Percentiles rank a stretch among this genome's conserved stretches.
These are phyloP conservation scores for Hylaea fasciaria DNA, from an alignment of 2,888 invertebrate genomes.

Conservation along the genomic window DNA sequence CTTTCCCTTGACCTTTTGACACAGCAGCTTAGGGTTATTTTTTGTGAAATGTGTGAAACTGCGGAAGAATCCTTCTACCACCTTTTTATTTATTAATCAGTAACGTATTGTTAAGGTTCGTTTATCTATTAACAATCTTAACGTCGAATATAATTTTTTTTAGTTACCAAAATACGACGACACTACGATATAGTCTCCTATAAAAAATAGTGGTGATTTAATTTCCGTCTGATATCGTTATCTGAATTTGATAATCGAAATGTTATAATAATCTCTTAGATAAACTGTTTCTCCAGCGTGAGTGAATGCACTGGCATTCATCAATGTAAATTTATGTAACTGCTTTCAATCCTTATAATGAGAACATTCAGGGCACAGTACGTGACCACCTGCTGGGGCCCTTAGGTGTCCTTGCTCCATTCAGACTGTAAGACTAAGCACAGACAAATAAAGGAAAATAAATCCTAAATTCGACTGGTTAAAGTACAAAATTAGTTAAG, in stretches of 20 bases:
- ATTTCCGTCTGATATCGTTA: too few relatives aligned
- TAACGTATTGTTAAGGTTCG: constrained; percentile 49
- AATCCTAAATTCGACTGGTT: constrained; percentile 30
- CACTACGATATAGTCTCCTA: too few relatives aligned
- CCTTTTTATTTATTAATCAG: constrained; percentile 56
- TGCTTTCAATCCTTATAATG: constrained; percentile 48
- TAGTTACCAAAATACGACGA: too few relatives aligned
- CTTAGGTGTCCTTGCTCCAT: constrained; percentile 74
- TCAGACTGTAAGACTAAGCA: constrained; percentile 46
- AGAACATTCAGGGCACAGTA: constrained; percentile 66
- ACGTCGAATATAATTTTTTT: too few relatives aligned
- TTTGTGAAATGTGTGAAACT: constrained; percentile 63
- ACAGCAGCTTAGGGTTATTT: constrained; percentile 57
- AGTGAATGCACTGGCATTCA: constrained; percentile 9
- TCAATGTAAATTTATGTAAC: constrained; percentile 39
- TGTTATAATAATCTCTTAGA: constrained; percentile 5
- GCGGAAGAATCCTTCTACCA: constrained; percentile 43
- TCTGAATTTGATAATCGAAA: background rate
- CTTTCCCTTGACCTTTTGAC: constrained; percentile 74
- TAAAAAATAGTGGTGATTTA: too few relatives aligned
- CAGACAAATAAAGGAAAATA: constrained; percentile 31
- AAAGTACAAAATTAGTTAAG: constrained; percentile 40
- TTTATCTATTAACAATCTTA: constrained; percentile 30
- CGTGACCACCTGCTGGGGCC: constrained; percentile 76
- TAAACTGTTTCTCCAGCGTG: too few relatives aligned